These are phyloP conservation scores for Gambusia yucatana DNA, from an alignment of 2,797 vertebrate species.

Conservation along the genomic window DNA sequence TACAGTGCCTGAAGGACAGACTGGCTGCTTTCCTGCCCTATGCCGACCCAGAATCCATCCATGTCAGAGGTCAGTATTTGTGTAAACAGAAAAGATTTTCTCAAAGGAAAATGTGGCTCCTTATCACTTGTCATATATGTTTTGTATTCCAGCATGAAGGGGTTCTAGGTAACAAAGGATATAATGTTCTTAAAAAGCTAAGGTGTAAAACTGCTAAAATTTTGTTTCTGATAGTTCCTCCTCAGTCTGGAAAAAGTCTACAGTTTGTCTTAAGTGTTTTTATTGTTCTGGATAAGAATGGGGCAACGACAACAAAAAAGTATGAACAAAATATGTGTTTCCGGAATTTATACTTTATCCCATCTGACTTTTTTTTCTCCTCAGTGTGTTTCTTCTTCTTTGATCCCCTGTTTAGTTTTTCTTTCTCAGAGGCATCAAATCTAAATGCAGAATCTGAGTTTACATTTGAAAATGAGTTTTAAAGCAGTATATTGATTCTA, in stretches of 20 bases:
- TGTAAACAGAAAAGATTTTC: background rate
- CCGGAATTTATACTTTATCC: background rate
- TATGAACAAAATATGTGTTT: background rate
- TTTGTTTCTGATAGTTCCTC: background rate
- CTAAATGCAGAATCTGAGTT: background rate
- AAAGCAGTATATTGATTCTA: background rate
- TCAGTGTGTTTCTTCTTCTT: background rate
- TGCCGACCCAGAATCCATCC: slow-evolving; percentile 71
- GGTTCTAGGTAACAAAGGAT: background rate
- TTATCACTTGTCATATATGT: background rate
- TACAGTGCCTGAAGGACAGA: slow-evolving; percentile 53
- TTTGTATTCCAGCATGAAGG: background rate
- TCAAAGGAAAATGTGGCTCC: background rate
- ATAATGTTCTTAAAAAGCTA: background rate
- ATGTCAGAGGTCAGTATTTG: slow-evolving; percentile 77
- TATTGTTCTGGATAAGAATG: background rate
- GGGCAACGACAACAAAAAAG: background rate
- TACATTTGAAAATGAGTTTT: background rate
- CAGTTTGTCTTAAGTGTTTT: background rate
- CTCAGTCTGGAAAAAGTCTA: background rate
- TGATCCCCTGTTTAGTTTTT: background rate
- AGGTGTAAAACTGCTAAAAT: background rate
- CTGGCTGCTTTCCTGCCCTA: slow-evolving; percentile 69
- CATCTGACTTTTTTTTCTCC: background rate
- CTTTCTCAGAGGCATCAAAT: background rate